Percentiles rank a stretch among this genome's conserved stretches.
phyloP scores from a whole-genome alignment of 2,888 invertebrate genomes.

The Girardia tigrina region DNA sequence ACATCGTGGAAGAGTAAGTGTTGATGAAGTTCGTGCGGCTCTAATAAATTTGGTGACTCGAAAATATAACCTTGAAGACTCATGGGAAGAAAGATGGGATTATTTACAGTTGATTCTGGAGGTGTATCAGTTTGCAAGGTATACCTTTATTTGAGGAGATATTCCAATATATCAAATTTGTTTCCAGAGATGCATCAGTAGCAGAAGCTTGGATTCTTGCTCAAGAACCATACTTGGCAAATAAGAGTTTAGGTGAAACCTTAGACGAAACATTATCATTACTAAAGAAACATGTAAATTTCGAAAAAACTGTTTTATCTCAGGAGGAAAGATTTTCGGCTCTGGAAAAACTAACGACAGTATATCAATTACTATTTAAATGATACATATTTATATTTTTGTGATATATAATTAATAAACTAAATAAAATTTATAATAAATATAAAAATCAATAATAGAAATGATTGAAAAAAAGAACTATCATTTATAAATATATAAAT shows the following conservation, averaged over 20 bases:
- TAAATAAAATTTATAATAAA: too few species aligned
- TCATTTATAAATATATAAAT: too few species aligned
- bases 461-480: too few species aligned
- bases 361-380: too few species aligned
- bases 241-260: slow-evolving; percentile 67
- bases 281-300: slow-evolving; percentile 98
- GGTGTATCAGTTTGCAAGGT: slow-evolving; percentile 94
- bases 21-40: slow-evolving; percentile 70
- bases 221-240: slow-evolving; percentile 93
- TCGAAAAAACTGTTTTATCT: slow-evolving; percentile 94
- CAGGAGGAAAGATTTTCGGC: slow-evolving; percentile 98
- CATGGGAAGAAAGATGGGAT: slow-evolving; percentile 99
- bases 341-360: slow-evolving; percentile 82
- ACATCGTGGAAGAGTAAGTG: slow-evolving; percentile 77
- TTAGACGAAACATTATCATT: slow-evolving; percentile 56
- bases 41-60: slow-evolving; percentile 31
- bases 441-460: too few species aligned
- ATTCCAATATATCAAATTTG: background rate
- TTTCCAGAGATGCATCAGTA: slow-evolving; percentile 79
- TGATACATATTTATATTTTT: too few species aligned
- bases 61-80: slow-evolving; percentile 73
- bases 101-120: slow-evolving; percentile 82
- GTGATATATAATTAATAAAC: too few species aligned
- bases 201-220: slow-evolving; percentile 98
- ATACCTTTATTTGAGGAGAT: background rate